Percentiles rank a stretch among this genome's conserved stretches.
Evolutionary conservation across 1,140 invertebrate genomes (phyloP).

Genomic region (Caenorhabditis briggsae): DNA sequence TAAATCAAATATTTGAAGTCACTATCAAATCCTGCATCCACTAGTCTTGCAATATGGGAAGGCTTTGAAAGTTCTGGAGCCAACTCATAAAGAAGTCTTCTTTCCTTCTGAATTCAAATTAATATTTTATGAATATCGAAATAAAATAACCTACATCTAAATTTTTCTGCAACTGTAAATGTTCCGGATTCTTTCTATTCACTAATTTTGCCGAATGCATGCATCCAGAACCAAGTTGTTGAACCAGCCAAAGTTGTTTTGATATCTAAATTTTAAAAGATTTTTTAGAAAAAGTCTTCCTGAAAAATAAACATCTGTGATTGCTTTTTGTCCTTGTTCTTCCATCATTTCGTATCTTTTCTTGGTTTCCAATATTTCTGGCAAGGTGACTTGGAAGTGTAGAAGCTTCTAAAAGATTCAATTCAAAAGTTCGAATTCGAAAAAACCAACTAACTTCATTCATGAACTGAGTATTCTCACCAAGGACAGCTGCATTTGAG

Average conservation of each 20-base stretch:
- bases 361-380: not conserved
- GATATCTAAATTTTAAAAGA: not conserved
- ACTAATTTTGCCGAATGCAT: constrained; percentile 19
- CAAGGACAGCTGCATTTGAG: not conserved
- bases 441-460: not conserved
- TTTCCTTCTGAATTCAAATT: not conserved
- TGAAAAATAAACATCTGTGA: not conserved
- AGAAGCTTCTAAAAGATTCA: not conserved
- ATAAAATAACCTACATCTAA: not conserved
- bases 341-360: constrained; percentile 1
- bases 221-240: not conserved
- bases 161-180: constrained; percentile 15
- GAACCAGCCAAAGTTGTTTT: constrained; percentile 47
- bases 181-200: constrained; percentile 25
- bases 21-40: not conserved
- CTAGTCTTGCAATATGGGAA: constrained; percentile 24
- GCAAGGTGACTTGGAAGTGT: not conserved
- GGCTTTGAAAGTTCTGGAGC: constrained; percentile 7
- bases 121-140: not conserved
- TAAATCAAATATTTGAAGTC: constrained; percentile 12
- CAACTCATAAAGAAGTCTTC: constrained; percentile 8
- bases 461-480: not conserved
- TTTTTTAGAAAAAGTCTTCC: not conserved
- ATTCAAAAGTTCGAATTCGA: not conserved
- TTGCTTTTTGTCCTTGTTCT: not conserved